Conservation (phyloP, 2,797 vertebrate genomes). For the Danionella dracula region DNA sequence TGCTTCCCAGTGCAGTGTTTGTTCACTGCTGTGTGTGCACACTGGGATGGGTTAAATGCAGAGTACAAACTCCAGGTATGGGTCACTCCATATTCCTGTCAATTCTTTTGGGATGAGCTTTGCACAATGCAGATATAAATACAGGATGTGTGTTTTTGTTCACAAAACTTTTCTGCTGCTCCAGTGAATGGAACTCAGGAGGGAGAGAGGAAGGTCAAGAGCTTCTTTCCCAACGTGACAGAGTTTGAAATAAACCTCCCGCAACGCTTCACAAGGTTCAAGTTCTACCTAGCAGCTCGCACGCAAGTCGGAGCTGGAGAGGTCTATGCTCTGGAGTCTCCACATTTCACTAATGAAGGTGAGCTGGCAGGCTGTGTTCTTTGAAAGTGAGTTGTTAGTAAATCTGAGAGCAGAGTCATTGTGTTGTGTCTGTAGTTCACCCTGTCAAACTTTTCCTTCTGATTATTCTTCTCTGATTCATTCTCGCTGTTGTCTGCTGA, state of each 20-base stretch:
- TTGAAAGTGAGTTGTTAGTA: neutral
- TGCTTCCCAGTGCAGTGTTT: too few relatives aligned
- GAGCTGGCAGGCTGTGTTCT: constrained; percentile 32
- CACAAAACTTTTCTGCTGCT: constrained; percentile 13
- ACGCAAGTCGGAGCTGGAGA: constrained; percentile 86
- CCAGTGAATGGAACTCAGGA: constrained; percentile 83
- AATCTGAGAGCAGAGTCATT: constrained; percentile 36
- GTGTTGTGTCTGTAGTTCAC: constrained; percentile 31
- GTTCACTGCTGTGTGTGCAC: too few relatives aligned
- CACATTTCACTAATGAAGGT: constrained; percentile 87
- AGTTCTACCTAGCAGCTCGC: constrained; percentile 80
- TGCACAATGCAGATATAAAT: too few relatives aligned
- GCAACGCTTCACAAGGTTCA: constrained; percentile 80
- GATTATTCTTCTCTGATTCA: constrained; percentile 21
- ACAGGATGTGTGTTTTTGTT: neutral
- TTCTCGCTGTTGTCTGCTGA: constrained; percentile 16
- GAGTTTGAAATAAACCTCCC: constrained; percentile 74
- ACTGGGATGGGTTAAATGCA: too few relatives aligned
- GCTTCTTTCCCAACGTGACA: constrained; percentile 81
- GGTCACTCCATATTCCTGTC: too few relatives aligned
- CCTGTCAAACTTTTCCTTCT: constrained; percentile 26
- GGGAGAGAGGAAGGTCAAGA: constrained; percentile 68
- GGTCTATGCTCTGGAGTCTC: constrained; percentile 71
- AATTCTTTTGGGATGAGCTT: too few relatives aligned
- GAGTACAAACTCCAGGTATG: too few relatives aligned